Evolutionary conservation across 2,113 vertebrate genomes (phyloP).

Genomic region (Muscicapa adusta): DNA sequence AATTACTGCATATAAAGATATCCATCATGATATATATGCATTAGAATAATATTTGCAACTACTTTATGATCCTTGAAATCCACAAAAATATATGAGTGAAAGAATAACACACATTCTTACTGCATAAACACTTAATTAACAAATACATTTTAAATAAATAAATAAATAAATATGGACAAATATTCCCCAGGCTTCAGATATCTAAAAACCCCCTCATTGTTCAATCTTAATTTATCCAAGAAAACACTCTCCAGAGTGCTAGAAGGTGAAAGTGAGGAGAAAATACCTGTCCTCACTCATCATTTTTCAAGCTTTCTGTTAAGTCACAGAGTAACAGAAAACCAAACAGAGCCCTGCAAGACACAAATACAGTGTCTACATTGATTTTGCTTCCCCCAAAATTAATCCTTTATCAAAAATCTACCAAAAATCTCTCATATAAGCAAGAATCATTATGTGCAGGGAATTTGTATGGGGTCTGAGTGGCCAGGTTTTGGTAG

Average conservation of each 20-base stretch:
- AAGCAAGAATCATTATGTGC: not conserved
- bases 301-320: not conserved
- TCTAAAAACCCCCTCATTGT: fast-evolving
- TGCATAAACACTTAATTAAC: not conserved
- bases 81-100: not conserved
- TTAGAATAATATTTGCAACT: not conserved
- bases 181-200: not conserved
- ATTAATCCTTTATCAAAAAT: not conserved
- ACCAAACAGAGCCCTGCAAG: not conserved
- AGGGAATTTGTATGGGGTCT: not conserved
- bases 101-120: not conserved
- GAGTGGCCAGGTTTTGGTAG: not conserved
- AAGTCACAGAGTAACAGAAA: not conserved
- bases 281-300: not conserved
- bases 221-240: not conserved
- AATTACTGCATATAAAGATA: not conserved
- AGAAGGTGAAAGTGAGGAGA: not conserved
- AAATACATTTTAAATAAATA: not conserved
- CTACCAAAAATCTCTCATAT: not conserved
- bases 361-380: not conserved
- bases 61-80: not conserved
- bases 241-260: not conserved
- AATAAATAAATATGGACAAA: not conserved
- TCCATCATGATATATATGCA: not conserved
- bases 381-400: not conserved